Conservation (phyloP, 2,113 vertebrate species). For the Odocoileus hemionus region DNA sequence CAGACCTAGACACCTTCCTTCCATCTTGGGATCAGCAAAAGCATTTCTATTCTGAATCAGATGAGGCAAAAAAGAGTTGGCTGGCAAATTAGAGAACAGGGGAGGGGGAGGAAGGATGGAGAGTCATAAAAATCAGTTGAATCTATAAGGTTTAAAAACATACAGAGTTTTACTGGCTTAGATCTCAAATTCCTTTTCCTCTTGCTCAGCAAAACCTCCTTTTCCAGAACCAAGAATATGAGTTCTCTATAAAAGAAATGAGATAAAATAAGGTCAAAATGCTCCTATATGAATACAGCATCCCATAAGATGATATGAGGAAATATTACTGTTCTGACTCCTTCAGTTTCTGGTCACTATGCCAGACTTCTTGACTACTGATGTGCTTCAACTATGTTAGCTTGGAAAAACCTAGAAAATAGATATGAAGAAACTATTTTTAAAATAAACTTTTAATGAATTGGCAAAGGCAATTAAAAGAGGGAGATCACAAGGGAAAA, state of each 20-base stretch:
- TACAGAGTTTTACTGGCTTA: background rate
- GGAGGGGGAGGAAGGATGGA: background rate
- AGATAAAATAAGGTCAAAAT: background rate
- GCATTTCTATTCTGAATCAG: background rate
- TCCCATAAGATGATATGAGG: background rate
- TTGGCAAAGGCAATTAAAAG: background rate
- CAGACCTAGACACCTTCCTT: background rate
- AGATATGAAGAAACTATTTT: background rate
- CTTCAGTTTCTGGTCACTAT: background rate
- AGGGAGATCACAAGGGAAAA: background rate
- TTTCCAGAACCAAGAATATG: background rate
- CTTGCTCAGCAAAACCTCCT: background rate
- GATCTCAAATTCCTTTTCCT: background rate
- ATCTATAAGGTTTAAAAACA: background rate
- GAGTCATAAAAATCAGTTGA: background rate
- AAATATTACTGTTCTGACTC: background rate
- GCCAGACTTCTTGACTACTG: background rate
- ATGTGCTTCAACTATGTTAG: background rate
- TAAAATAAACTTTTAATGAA: background rate
- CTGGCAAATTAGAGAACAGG: background rate
- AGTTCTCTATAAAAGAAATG: background rate
- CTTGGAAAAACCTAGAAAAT: background rate
- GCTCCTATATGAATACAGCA: background rate
- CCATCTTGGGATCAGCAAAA: background rate
- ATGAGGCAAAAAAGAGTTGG: background rate